Percentiles rank a stretch among this genome's conserved stretches.
Conservation (phyloP, 2,113 vertebrate species). For the Speoplatyrhinus poulsoni region DNA sequence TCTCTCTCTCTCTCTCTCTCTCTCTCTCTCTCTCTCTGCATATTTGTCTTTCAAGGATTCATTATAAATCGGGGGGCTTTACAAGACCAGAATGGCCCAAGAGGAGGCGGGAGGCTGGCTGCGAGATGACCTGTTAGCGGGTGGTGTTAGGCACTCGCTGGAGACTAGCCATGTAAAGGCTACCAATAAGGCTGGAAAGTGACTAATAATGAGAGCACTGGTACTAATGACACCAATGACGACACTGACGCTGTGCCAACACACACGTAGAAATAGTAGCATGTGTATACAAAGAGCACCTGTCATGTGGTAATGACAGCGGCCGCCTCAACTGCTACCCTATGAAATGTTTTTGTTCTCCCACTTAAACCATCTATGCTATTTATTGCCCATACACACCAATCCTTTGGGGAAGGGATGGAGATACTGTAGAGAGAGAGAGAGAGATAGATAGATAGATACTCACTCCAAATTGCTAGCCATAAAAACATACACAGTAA, state of each 20-base stretch:
- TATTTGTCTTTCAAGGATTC: conserved; percentile 44
- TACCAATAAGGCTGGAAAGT: neutral
- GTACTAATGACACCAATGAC: neutral
- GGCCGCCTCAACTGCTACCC: neutral
- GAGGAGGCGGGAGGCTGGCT: neutral
- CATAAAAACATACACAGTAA: no score
- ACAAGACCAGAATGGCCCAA: neutral
- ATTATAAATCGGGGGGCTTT: conserved; percentile 11
- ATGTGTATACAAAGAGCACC: neutral
- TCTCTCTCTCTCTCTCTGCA: conserved; percentile 16
- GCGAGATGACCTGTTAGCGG: neutral
- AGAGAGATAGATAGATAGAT: neutral
- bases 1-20: conserved; percentile 41
- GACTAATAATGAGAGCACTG: no score
- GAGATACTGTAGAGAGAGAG: neutral
- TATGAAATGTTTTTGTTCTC: neutral
- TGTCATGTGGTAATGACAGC: neutral
- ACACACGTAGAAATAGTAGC: neutral
- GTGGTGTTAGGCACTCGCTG: neutral
- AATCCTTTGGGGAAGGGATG: neutral
- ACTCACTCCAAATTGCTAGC: neutral
- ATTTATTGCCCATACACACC: conserved; percentile 4
- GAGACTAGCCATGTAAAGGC: neutral
- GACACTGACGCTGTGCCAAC: neutral
- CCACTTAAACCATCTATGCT: conserved; percentile 4